Conservation (phyloP, 2,113 vertebrate species). For the Tragelaphus imberbis region DNA sequence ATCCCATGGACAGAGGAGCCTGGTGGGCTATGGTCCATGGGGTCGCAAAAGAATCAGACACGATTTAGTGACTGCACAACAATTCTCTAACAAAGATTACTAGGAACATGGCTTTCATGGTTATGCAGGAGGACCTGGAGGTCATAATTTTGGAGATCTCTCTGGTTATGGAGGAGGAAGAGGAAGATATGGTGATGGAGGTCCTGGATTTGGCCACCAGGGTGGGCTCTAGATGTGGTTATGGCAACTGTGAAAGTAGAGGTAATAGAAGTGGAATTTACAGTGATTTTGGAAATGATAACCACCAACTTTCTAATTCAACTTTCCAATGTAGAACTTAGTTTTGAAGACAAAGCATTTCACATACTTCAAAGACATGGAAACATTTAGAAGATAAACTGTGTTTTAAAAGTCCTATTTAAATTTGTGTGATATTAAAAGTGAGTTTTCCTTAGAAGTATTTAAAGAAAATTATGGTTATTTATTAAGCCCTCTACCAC, state of each 20-base stretch:
- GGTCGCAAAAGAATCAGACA: neutral
- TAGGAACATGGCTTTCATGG: neutral
- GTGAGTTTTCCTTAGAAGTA: neutral
- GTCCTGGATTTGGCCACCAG: neutral
- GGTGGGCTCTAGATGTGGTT: neutral
- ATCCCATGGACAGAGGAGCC: neutral
- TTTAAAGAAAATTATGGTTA: neutral
- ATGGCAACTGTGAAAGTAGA: neutral
- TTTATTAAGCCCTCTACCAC: neutral
- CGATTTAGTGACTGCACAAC: neutral
- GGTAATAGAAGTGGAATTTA: neutral
- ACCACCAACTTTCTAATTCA: neutral
- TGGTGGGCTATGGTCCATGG: neutral
- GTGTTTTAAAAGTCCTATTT: neutral
- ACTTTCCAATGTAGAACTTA: neutral
- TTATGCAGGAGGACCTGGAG: neutral
- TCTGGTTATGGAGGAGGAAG: neutral
- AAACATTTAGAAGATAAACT: neutral
- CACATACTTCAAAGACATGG: neutral
- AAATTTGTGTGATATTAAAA: neutral
- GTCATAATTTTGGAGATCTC: neutral
- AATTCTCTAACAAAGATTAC: neutral
- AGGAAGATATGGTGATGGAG: neutral
- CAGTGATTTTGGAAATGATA: neutral
- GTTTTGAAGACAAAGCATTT: conserved; percentile 26